phyloP scores from a whole-genome alignment of 2,888 invertebrate species.

The Metopia argyrocephala region DNA sequence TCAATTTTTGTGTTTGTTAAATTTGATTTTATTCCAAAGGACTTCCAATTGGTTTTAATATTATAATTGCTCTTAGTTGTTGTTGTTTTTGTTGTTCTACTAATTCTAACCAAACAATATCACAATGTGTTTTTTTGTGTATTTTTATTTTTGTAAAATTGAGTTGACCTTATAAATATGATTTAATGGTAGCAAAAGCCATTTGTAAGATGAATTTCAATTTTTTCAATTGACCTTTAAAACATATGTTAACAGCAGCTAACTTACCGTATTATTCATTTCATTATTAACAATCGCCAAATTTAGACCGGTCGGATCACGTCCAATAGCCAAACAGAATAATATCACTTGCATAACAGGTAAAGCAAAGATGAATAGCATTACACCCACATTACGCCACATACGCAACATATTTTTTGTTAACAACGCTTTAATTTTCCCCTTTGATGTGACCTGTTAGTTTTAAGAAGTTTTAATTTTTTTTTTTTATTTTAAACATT shows the following conservation, averaged over 20 bases:
- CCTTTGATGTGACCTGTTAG: conserved; percentile 86
- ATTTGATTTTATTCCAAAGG: too few species aligned
- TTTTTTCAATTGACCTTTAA: not conserved
- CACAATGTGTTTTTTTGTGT: too few species aligned
- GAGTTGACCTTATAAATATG: too few species aligned
- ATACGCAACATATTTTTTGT: conserved; percentile 93
- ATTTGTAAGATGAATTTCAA: not conserved
- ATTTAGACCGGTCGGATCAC: conserved; percentile 90
- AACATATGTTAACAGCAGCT: not conserved
- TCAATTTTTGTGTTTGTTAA: too few species aligned
- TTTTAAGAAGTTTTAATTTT: conserved; percentile 34
- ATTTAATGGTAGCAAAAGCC: not conserved
- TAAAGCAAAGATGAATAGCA: conserved; percentile 94
- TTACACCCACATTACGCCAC: conserved; percentile 95
- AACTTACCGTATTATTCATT: conserved; percentile 79
- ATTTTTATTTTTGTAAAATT: too few species aligned
- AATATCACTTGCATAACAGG: conserved; percentile 97
- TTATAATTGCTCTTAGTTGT: too few species aligned
- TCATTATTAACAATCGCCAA: conserved; percentile 89
- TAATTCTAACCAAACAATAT: too few species aligned
- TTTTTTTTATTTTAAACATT: not conserved
- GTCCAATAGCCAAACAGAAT: conserved; percentile 94
- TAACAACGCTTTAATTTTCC: conserved; percentile 90
- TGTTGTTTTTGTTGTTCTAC: too few species aligned
- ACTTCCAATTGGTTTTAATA: too few species aligned